A percentile compares a stretch with the other conserved stretches of the same genome.
These are phyloP conservation scores for Prinia subflava DNA, from an alignment of 2,113 vertebrate genomes.

Conservation along the genomic window DNA sequence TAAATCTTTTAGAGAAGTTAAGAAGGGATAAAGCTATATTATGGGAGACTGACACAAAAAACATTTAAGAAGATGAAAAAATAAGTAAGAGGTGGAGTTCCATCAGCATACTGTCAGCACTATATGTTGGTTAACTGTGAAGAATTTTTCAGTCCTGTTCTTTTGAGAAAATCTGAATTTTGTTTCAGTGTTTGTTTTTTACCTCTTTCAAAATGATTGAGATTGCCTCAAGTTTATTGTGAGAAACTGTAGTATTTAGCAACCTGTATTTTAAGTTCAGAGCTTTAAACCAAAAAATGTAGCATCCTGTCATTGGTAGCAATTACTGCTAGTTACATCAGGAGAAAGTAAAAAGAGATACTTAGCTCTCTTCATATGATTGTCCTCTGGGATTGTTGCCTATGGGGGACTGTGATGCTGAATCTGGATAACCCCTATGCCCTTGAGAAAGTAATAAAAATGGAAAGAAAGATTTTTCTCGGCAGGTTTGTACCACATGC, in stretches of 20 bases:
- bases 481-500: neutral
- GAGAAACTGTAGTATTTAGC: neutral
- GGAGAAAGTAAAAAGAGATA: neutral
- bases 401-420: neutral
- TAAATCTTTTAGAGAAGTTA: neutral
- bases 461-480: neutral
- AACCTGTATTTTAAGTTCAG: neutral
- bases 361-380: neutral
- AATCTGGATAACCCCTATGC: neutral
- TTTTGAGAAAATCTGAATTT: neutral
- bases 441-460: neutral
- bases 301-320: neutral
- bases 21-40: neutral
- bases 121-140: neutral
- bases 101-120: neutral
- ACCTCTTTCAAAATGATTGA: neutral
- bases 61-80: neutral
- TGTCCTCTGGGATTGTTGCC: neutral
- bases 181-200: neutral
- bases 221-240: neutral
- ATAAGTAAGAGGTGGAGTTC: neutral
- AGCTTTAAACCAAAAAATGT: neutral
- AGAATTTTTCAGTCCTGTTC: neutral
- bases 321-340: neutral
- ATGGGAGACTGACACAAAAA: neutral